Percentiles rank a stretch among this genome's conserved stretches.
Evolutionary conservation across 2,888 invertebrate species (phyloP).

Genomic region (Leptogaster cylindrica): DNA sequence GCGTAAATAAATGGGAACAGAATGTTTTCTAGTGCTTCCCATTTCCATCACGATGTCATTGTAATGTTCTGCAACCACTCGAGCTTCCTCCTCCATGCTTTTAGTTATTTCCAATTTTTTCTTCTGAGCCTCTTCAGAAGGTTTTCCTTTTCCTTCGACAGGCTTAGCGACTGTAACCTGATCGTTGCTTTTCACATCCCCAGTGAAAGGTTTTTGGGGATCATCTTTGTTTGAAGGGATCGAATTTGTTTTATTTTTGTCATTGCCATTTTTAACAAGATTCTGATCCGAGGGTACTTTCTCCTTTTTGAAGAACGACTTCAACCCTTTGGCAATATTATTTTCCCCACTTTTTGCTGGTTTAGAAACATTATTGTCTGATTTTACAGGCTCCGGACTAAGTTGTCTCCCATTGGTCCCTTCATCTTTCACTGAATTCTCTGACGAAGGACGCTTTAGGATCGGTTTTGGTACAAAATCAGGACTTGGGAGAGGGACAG

Average conservation of each 20-base stretch:
- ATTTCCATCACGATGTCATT: constrained; percentile 79
- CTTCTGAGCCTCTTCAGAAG: constrained; percentile 41
- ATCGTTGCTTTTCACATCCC: constrained; percentile 55
- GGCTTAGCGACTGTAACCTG: constrained; percentile 47
- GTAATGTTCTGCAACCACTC: constrained; percentile 78
- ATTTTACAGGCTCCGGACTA: constrained; percentile 44
- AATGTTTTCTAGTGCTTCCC: constrained; percentile 63
- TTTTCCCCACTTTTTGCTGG: constrained; percentile 37
- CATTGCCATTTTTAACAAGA: background rate
- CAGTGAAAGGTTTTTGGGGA: constrained; percentile 29
- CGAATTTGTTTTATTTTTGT: background rate
- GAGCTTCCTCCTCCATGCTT: constrained; percentile 67
- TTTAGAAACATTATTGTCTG: background rate
- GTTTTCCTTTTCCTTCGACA: constrained; percentile 40
- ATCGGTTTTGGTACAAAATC: constrained; percentile 81
- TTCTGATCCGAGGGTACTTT: constrained; percentile 44
- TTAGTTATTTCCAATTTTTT: constrained; percentile 52
- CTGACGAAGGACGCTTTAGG: constrained; percentile 68
- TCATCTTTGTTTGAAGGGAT: constrained; percentile 55
- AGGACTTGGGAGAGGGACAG: constrained; percentile 70
- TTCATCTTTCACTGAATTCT: constrained; percentile 57
- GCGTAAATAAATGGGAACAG: constrained; percentile 67
- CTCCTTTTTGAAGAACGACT: constrained; percentile 49
- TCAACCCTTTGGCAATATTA: constrained; percentile 50
- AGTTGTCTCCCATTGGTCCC: constrained; percentile 15